These are phyloP conservation scores for Platalea minor DNA, from an alignment of 2,797 vertebrate species.

Conservation along the genomic window DNA sequence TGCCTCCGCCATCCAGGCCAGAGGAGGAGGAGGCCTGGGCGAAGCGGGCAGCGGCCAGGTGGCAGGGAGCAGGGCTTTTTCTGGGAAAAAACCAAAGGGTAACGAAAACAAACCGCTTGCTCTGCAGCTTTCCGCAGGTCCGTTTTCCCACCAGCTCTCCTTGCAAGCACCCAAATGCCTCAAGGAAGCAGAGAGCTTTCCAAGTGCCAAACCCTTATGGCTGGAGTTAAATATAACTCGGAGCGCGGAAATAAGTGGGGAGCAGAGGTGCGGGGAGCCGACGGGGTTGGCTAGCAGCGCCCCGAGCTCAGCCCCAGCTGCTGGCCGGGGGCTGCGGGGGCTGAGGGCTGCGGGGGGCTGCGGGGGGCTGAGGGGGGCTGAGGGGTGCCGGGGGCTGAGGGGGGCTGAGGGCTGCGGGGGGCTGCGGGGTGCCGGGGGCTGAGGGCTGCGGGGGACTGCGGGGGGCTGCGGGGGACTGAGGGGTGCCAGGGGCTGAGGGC, in stretches of 20 bases:
- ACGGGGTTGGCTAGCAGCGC: too few relatives aligned
- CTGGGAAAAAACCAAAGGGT: neutral
- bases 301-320: too few relatives aligned
- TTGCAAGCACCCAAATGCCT: conserved; percentile 31
- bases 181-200: conserved; percentile 59
- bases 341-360: too few relatives aligned
- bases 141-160: neutral
- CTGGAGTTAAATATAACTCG: conserved; percentile 54
- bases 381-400: too few relatives aligned
- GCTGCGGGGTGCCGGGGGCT: too few relatives aligned
- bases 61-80: neutral
- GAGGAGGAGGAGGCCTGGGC: neutral
- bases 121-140: neutral
- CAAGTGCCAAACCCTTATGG: conserved; percentile 47
- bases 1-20: neutral
- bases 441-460: too few relatives aligned
- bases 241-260: conserved; percentile 16
- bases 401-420: too few relatives aligned
- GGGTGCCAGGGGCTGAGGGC: too few relatives aligned
- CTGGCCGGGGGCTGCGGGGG: too few relatives aligned
- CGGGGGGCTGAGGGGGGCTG: too few relatives aligned
- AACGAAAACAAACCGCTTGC: neutral
- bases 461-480: too few relatives aligned
- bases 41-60: neutral
- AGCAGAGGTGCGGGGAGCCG: neutral